phyloP scores from a whole-genome alignment of 35 echinoderm and acorn worm species.

The Diadema setosum region DNA sequence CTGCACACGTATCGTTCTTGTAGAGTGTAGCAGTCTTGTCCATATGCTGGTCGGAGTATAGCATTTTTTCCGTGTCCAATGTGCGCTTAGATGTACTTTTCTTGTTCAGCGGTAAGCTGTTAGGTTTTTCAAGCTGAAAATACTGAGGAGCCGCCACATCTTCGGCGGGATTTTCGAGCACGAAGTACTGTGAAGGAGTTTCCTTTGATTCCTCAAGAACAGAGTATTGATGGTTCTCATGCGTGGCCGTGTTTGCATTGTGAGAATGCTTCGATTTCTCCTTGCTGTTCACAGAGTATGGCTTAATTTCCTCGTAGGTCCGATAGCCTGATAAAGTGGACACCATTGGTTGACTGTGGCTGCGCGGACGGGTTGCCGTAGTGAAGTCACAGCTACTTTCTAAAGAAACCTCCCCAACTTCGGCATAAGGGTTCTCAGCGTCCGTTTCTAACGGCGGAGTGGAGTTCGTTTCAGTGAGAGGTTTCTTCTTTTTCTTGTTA shows the following conservation, averaged over 20 bases:
- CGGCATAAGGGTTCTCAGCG: background rate
- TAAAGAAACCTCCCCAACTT: background rate
- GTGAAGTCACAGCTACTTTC: background rate
- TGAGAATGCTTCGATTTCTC: too few species aligned
- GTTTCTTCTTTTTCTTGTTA: background rate
- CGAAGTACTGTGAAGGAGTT: background rate
- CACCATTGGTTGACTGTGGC: slow-evolving; percentile 16
- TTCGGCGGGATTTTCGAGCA: background rate
- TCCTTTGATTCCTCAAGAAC: background rate
- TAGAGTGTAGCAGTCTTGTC: background rate
- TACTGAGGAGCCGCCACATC: background rate
- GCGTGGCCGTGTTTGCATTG: too few species aligned
- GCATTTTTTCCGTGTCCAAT: background rate
- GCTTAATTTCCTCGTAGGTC: slow-evolving; percentile 4
- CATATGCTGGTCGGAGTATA: background rate
- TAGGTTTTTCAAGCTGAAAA: background rate
- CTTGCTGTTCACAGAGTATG: too few species aligned
- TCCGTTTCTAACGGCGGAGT: background rate
- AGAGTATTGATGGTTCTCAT: background rate
- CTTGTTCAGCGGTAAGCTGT: background rate
- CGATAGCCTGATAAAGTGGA: background rate
- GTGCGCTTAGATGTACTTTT: background rate
- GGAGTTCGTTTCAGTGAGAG: background rate
- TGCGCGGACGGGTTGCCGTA: background rate
- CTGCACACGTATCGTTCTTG: background rate